phyloP scores from a whole-genome alignment of 2,797 vertebrate genomes.

The Pyrocephalus nanus region DNA sequence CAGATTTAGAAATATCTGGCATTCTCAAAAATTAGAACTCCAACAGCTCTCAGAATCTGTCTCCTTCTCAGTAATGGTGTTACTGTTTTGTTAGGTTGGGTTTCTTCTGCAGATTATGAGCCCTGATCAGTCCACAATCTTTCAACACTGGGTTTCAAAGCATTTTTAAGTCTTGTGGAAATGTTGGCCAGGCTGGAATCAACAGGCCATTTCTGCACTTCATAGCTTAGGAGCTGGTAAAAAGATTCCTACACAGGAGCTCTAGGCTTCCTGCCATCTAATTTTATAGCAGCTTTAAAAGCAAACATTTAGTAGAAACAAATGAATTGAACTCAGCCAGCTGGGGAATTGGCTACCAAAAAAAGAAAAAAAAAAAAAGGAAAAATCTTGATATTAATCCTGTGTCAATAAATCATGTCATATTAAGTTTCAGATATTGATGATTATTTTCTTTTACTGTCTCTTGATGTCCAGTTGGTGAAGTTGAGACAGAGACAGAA shows the following conservation, averaged over 20 bases:
- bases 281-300: conserved; percentile 54
- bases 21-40: conserved; percentile 5
- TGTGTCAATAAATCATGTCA: background rate
- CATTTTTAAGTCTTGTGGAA: background rate
- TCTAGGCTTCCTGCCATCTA: conserved; percentile 57
- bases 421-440: background rate
- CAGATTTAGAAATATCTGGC: background rate
- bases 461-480: background rate
- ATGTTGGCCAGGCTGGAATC: background rate
- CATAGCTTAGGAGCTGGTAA: background rate
- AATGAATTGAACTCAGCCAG: conserved; percentile 19
- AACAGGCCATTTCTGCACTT: background rate
- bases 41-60: background rate
- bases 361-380: rapidly evolving
- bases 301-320: conserved; percentile 31
- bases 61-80: background rate
- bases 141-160: background rate
- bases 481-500: background rate
- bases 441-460: conserved; percentile 22
- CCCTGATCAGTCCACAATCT: background rate
- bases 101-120: background rate
- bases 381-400: background rate
- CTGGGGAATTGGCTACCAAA: background rate
- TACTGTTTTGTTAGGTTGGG: background rate
- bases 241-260: conserved; percentile 25